Evolutionary conservation across 2,888 invertebrate species (phyloP).

Genomic region (Celastrina argiolus): DNA sequence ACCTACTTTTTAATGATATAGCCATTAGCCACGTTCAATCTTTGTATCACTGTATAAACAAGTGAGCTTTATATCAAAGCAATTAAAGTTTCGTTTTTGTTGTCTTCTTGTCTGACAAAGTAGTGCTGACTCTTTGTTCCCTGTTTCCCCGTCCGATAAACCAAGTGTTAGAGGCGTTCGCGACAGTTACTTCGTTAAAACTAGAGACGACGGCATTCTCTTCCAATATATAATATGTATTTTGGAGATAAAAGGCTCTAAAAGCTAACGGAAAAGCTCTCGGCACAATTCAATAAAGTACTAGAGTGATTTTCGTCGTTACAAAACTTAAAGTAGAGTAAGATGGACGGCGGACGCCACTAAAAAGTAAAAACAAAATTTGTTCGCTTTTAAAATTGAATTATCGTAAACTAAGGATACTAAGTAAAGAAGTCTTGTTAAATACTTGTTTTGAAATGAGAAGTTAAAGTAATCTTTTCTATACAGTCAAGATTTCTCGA

Average conservation of each 20-base stretch:
- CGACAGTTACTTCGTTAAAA: conserved; percentile 27
- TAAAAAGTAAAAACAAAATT: conserved; percentile 14
- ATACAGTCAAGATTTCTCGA: no score
- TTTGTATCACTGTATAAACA: neutral
- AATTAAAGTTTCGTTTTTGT: neutral
- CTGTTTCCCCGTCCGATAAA: conserved; percentile 50
- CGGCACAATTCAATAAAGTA: conserved; percentile 24
- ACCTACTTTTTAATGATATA: no score
- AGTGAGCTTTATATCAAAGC: neutral
- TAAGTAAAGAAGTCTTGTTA: neutral
- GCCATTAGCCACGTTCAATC: conserved; percentile 25
- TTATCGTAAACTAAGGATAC: neutral
- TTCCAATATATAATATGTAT: conserved; percentile 24
- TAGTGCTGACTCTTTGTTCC: conserved; percentile 53
- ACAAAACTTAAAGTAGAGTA: conserved; percentile 7
- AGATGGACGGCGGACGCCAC: conserved; percentile 7
- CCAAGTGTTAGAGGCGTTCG: conserved; percentile 50
- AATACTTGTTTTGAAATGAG: no score
- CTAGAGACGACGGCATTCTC: conserved; percentile 21
- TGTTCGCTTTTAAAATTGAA: neutral
- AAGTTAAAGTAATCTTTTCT: no score
- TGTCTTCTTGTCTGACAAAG: conserved; percentile 28
- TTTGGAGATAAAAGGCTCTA: conserved; percentile 25
- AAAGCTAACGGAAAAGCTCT: conserved; percentile 25
- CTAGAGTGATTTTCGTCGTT: conserved; percentile 24